Percentiles rank a stretch among this genome's conserved stretches.
Conservation (phyloP, 2,888 invertebrate species). For the Uloborus plumipes region DNA sequence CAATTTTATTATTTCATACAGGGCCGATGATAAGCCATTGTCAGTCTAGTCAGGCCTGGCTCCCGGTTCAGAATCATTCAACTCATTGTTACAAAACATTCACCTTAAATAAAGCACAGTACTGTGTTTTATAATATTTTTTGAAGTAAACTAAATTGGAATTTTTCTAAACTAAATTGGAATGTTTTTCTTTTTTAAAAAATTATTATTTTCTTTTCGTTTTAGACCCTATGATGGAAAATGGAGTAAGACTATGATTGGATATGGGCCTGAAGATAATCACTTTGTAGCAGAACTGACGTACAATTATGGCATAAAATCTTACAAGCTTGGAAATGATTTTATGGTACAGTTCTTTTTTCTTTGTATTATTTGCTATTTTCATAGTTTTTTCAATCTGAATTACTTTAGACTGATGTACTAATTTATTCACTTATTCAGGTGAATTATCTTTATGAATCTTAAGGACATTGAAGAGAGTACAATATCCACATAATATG, state of each 20-base stretch:
- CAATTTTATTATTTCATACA: too few species aligned
- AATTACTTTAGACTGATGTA: not conserved
- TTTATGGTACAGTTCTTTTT: conserved; percentile 75
- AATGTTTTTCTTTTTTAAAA: too few species aligned
- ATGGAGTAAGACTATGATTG: conserved; percentile 99
- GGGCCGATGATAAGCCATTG: too few species aligned
- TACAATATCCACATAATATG: not conserved
- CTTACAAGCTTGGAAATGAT: conserved; percentile 92
- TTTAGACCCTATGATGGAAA: conserved; percentile 94
- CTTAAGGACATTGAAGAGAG: not conserved
- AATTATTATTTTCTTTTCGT: too few species aligned
- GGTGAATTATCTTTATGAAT: too few species aligned
- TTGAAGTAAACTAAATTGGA: not conserved
- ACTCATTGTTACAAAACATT: too few species aligned
- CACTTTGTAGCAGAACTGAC: conserved; percentile 97
- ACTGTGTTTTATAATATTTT: not conserved
- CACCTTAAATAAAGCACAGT: too few species aligned
- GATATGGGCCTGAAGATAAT: conserved; percentile 93
- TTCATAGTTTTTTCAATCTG: not conserved
- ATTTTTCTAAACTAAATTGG: too few species aligned
- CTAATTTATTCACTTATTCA: too few species aligned
- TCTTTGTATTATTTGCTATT: not conserved
- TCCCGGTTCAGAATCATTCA: too few species aligned
- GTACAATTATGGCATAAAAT: conserved; percentile 94
- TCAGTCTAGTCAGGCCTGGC: too few species aligned